These are phyloP conservation scores for Ryuthela nishihirai DNA, from an alignment of 2,888 invertebrate species.

Conservation along the genomic window DNA sequence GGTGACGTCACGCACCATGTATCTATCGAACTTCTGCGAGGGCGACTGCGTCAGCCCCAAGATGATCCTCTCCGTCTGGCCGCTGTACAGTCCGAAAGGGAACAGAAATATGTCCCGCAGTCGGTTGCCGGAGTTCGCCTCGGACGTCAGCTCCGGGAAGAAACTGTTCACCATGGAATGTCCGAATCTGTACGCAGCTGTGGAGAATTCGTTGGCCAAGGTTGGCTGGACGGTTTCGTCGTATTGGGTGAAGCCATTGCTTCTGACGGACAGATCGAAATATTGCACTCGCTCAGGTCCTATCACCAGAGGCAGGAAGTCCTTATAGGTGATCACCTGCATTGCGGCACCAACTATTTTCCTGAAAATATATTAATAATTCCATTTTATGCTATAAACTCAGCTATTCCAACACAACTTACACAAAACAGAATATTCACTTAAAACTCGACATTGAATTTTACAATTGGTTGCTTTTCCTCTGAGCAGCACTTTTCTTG, in stretches of 20 bases:
- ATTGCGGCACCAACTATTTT: constrained; percentile 54
- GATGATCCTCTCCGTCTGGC: constrained; percentile 52
- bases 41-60: constrained; percentile 53
- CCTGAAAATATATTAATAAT: constrained; percentile 41
- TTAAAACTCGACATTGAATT: too few species aligned
- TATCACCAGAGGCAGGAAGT: constrained; percentile 71
- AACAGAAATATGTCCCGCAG: constrained; percentile 35
- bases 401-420: too few species aligned
- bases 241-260: constrained; percentile 66
- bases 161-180: constrained; percentile 64
- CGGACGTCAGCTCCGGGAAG: constrained; percentile 72
- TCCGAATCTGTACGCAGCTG: constrained; percentile 65
- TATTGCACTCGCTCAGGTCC: constrained; percentile 50
- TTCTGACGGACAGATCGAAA: constrained; percentile 16
- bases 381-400: too few species aligned
- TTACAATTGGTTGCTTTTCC: too few species aligned
- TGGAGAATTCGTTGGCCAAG: constrained; percentile 78
- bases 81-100: constrained; percentile 42
- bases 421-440: too few species aligned
- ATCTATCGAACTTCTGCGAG: constrained; percentile 52
- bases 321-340: constrained; percentile 49
- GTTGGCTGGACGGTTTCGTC: constrained; percentile 66
- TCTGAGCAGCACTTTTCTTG: too few species aligned
- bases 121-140: constrained; percentile 61
- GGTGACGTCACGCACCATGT: constrained; percentile 33